These are phyloP conservation scores for Boloria euphrosyne DNA, from an alignment of 2,888 invertebrate species.

Conservation along the genomic window DNA sequence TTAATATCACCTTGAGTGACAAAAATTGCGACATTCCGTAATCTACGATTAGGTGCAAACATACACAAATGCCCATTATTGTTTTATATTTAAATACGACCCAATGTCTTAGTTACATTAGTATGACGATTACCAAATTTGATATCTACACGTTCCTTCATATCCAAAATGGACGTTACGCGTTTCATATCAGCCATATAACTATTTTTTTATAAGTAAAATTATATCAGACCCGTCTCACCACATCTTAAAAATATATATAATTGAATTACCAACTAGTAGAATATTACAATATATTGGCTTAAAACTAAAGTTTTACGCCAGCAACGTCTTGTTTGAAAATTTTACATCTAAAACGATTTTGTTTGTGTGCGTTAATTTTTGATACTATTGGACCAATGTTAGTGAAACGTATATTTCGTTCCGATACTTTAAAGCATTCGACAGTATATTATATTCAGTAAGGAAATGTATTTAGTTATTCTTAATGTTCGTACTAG, in stretches of 20 bases:
- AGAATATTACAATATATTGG: not conserved
- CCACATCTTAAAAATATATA: slow-evolving; percentile 2
- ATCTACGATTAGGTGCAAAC: not conserved
- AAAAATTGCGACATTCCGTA: not conserved
- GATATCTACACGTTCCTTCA: not conserved
- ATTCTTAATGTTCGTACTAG: too few species aligned
- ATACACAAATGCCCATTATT: slow-evolving; percentile 8
- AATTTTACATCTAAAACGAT: slow-evolving; percentile 7
- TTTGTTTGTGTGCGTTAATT: slow-evolving; percentile 11
- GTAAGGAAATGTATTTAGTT: too few species aligned
- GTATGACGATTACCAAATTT: not conserved
- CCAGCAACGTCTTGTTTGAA: not conserved
- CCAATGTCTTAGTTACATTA: slow-evolving; percentile 37
- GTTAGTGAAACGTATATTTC: not conserved
- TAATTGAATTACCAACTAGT: not conserved
- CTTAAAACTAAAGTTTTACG: slow-evolving; percentile 8
- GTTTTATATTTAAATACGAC: slow-evolving; percentile 2
- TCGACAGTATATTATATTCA: too few species aligned
- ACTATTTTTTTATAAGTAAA: not conserved
- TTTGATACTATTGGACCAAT: not conserved
- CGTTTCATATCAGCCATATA: slow-evolving; percentile 16
- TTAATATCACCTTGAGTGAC: not conserved
- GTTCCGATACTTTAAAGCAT: too few species aligned
- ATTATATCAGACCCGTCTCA: slow-evolving; percentile 13
- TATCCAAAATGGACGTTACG: slow-evolving; percentile 14